Evolutionary conservation across 2,797 vertebrate species (phyloP).

Genomic region (Glyptemys insculpta): DNA sequence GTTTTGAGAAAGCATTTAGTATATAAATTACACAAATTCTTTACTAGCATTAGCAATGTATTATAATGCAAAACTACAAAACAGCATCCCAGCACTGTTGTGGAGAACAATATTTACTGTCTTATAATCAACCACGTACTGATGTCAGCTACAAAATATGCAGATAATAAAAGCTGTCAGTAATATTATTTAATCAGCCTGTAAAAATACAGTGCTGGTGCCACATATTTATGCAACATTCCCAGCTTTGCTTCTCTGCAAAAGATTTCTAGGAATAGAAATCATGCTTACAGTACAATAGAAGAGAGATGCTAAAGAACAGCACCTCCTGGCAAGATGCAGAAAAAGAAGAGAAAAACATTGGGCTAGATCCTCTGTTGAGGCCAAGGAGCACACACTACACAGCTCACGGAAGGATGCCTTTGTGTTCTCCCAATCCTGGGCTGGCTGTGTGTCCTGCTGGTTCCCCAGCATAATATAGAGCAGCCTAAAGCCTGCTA

Average conservation of each 20-base stretch:
- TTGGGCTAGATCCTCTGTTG: neutral
- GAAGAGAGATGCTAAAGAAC: neutral
- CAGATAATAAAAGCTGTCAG: neutral
- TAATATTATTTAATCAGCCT: neutral
- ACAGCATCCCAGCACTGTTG: neutral
- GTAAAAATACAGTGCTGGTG: neutral
- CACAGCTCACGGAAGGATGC: neutral
- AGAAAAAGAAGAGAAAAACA: rapidly evolving
- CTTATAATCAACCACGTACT: neutral
- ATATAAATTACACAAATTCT: neutral
- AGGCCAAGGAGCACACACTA: neutral
- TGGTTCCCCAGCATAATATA: neutral
- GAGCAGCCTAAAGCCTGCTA: neutral
- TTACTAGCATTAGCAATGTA: neutral
- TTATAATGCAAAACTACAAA: neutral
- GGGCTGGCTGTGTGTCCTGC: rapidly evolving
- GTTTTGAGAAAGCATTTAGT: neutral
- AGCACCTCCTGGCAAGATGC: neutral
- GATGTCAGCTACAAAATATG: rapidly evolving
- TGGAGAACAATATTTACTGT: neutral
- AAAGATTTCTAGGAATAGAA: neutral
- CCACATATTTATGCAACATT: neutral
- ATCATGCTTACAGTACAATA: rapidly evolving
- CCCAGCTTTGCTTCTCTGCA: neutral
- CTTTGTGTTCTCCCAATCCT: neutral